phyloP scores from a whole-genome alignment of 2,113 vertebrate species.

The Corythaixoides concolor region DNA sequence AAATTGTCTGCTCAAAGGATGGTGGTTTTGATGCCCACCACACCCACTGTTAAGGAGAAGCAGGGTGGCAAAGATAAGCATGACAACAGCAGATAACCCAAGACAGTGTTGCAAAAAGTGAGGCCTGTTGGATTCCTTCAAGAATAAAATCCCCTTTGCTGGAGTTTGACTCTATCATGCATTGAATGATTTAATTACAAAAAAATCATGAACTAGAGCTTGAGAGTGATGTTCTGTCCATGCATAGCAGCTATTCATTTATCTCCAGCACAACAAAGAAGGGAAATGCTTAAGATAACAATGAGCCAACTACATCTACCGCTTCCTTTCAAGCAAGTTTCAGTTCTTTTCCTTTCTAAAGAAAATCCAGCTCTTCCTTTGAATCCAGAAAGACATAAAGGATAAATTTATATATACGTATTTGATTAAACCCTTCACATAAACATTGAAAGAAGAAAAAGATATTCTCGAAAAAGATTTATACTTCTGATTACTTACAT shows the following conservation, averaged over 20 bases:
- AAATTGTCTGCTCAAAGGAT: background rate
- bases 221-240: background rate
- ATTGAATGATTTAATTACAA: background rate
- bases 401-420: background rate
- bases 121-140: background rate
- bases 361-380: background rate
- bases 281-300: slow-evolving; percentile 52
- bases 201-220: background rate
- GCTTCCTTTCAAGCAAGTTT: slow-evolving; percentile 22
- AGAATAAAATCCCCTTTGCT: background rate
- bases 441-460: background rate
- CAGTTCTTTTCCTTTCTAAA: slow-evolving; percentile 9
- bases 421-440: background rate
- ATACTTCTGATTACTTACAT: background rate
- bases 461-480: background rate
- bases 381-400: background rate
- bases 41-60: background rate
- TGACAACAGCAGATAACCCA: background rate
- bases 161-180: background rate
- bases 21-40: background rate
- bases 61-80: background rate
- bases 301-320: background rate
- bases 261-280: slow-evolving; percentile 36
- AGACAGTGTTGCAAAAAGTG: background rate
- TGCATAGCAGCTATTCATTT: background rate